Evolutionary conservation across 2,888 invertebrate genomes (phyloP).

Genomic region (Caenorhabditis drosophilae): DNA sequence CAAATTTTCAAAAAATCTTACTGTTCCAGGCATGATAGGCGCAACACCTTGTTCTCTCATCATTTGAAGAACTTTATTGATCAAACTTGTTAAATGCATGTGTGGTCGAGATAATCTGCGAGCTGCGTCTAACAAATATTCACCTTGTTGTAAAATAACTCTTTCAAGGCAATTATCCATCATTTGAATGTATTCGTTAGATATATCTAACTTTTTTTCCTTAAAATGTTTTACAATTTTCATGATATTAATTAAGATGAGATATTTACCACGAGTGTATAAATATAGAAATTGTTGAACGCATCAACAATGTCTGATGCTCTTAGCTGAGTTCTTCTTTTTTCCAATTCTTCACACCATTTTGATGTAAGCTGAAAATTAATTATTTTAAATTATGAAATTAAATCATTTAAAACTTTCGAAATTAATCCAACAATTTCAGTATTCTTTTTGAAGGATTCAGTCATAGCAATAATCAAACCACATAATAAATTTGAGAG

Average conservation of each 20-base stretch:
- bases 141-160: conserved; percentile 33
- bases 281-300: conserved; percentile 25
- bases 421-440: background rate
- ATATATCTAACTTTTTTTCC: conserved; percentile 18
- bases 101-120: conserved; percentile 35
- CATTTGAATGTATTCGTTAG: conserved; percentile 10
- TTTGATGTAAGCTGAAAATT: conserved; percentile 20
- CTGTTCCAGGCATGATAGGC: conserved; percentile 31
- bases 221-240: conserved; percentile 1
- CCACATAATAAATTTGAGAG: conserved; percentile 31
- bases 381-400: background rate
- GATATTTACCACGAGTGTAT: conserved; percentile 8
- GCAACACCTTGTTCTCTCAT: conserved; percentile 26
- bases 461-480: conserved; percentile 24
- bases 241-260: background rate
- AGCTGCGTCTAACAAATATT: conserved; percentile 36
- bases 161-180: conserved; percentile 30
- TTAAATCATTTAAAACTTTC: background rate
- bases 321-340: conserved; percentile 26
- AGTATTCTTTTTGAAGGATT: conserved; percentile 8
- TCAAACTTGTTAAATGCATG: conserved; percentile 33
- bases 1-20: conserved; percentile 1
- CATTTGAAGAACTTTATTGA: conserved; percentile 36
- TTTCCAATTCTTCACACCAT: conserved; percentile 35
- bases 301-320: conserved; percentile 30